Base-by-base conservation (phyloP, 2,113 vertebrate genomes). In the Labeo rohita region DNA sequence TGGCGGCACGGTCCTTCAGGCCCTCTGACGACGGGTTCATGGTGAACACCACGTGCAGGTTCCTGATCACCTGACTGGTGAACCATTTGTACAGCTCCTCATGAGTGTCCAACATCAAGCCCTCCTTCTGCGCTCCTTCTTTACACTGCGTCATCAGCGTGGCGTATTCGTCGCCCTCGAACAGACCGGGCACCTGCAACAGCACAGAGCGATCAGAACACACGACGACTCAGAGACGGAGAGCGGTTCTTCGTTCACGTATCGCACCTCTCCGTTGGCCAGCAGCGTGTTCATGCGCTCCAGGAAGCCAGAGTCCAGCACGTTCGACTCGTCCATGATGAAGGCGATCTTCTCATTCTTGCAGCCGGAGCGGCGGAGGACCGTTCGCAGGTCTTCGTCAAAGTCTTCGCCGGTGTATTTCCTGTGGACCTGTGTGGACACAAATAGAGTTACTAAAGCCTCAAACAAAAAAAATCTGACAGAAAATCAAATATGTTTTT, bases 11-110 rank as follows among this genome's bases (percentile, higher is more conserved):
- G 93, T 99, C 98, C 94, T 99, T 99, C 91, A 99, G 93, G 5
- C 98, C 98, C 92, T 99, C 98, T 0, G 98, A 99, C n/a, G 98
- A 99, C 0, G 98, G 98, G 90, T 99, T 99, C 98, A 99, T 99
- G 92, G 98, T 99, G 94, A 99, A 99, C 85, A 99, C 98, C 1
- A 99, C 98, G 6, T 99, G 98, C 52, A 99, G 96, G 93, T 99
- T 99, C 88, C 97, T 96, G 92, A 99, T 99, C 81, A 99, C 98
- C 92, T 99, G 98, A 92, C 98, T 99, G 52, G 98, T 98, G 94
- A 99, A 99, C 98, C 98, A 99, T 87, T 97, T 98, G 91, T 99
- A 99, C 10, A 99, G 95, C 86, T 99, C 98, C 90, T 99, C 98
- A 0, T 99, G 98, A 0, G 98, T 99, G 92, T 99, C 98, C 66